These are phyloP conservation scores for Leucopternis melanops DNA, from an alignment of 2,113 vertebrate genomes.

Conservation along the genomic window DNA sequence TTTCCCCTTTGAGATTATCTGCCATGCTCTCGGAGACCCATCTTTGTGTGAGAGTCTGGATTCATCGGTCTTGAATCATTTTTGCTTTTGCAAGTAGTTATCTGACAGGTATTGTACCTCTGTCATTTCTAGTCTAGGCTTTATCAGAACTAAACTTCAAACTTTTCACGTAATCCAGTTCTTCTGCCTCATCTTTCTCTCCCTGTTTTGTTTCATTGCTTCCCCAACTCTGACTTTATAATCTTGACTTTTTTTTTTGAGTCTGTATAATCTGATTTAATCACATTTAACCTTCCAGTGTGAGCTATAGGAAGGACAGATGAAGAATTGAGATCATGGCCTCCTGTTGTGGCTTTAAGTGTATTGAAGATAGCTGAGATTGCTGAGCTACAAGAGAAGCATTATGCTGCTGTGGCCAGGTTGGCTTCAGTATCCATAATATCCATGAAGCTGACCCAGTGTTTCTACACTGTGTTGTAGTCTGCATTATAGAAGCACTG, in stretches of 20 bases:
- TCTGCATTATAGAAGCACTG: not conserved
- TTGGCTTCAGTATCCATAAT: not conserved
- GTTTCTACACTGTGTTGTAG: not conserved
- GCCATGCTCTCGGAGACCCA: not conserved
- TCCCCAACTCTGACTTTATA: not conserved
- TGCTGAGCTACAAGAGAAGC: not conserved
- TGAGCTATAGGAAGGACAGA: not conserved
- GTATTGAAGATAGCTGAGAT: not conserved
- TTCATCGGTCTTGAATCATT: not conserved
- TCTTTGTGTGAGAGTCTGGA: not conserved
- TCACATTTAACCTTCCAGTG: not conserved
- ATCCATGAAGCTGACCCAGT: not conserved
- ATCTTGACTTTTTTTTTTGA: not conserved
- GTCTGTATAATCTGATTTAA: not conserved
- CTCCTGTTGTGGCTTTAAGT: not conserved
- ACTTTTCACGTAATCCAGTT: not conserved
- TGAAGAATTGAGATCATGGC: not conserved
- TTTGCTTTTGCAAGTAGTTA: not conserved
- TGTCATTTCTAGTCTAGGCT: not conserved
- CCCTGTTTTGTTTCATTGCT: not conserved
- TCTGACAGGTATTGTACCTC: not conserved
- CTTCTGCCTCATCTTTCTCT: not conserved
- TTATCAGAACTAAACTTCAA: not conserved
- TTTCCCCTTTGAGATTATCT: not conserved
- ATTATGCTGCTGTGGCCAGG: not conserved